Evolutionary conservation across 2,113 vertebrate genomes (phyloP).

Genomic region (Puma concolor): DNA sequence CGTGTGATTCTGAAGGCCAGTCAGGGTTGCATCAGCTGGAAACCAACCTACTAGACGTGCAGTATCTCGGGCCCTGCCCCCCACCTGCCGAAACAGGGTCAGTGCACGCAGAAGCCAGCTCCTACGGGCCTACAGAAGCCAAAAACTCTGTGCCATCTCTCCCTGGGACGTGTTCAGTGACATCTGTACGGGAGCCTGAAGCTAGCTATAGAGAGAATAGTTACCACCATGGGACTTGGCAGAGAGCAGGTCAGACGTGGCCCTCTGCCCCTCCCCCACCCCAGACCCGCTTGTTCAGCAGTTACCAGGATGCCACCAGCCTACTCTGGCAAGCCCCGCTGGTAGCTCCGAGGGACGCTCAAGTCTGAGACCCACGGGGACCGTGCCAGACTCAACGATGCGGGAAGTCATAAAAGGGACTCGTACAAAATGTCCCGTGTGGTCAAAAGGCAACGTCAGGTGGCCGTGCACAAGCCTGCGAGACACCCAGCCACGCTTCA

Average conservation of each 20-base stretch:
- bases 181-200: background rate
- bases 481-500: background rate
- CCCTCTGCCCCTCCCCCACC: background rate
- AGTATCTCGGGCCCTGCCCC: background rate
- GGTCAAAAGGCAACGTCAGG: background rate
- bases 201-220: background rate
- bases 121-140: background rate
- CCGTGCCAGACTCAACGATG: background rate
- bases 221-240: background rate
- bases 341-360: too few relatives aligned
- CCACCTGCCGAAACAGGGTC: background rate
- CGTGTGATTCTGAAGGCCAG: background rate
- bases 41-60: constrained; percentile 16
- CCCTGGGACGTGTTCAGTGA: background rate
- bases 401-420: background rate
- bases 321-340: background rate
- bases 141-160: rapidly evolving
- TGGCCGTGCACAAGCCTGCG: background rate
- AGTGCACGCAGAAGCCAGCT: background rate
- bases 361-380: background rate
- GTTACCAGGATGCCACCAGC: background rate
- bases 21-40: background rate
- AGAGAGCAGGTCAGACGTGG: background rate
- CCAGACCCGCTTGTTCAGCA: background rate
- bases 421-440: background rate